These are phyloP conservation scores for Chunga burmeisteri DNA, from an alignment of 2,113 vertebrate species.

Conservation along the genomic window DNA sequence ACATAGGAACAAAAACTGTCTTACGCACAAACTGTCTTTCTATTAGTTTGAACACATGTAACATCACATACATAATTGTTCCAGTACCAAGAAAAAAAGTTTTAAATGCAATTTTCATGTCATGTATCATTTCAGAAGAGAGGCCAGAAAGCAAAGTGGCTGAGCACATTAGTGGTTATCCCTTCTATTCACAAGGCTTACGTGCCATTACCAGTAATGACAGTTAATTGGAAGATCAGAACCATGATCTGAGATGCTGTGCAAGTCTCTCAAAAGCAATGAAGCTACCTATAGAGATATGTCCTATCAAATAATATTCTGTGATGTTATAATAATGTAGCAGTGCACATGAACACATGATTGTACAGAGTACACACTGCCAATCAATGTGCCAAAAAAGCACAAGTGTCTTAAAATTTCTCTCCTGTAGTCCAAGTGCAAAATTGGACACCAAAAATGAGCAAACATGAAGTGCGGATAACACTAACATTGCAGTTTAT, in stretches of 20 bases:
- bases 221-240: not conserved
- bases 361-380: accelerated
- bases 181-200: not conserved
- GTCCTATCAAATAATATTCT: not conserved
- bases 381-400: not conserved
- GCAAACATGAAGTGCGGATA: not conserved
- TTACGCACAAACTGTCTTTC: not conserved
- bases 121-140: not conserved
- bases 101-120: not conserved
- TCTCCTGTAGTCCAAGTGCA: not conserved
- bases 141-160: not conserved
- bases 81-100: not conserved
- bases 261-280: not conserved
- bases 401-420: not conserved
- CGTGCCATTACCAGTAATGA: not conserved
- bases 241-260: not conserved
- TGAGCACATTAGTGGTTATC: not conserved
- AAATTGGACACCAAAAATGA: not conserved
- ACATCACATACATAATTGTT: not conserved
- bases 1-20: not conserved
- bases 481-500: not conserved
- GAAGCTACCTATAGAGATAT: not conserved
- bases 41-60: not conserved
- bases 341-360: accelerated
- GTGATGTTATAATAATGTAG: not conserved